Percentiles rank a stretch among this genome's conserved stretches.
Conservation (phyloP, 2,888 invertebrate genomes). For the Liopterus haemorrhoidalis region DNA sequence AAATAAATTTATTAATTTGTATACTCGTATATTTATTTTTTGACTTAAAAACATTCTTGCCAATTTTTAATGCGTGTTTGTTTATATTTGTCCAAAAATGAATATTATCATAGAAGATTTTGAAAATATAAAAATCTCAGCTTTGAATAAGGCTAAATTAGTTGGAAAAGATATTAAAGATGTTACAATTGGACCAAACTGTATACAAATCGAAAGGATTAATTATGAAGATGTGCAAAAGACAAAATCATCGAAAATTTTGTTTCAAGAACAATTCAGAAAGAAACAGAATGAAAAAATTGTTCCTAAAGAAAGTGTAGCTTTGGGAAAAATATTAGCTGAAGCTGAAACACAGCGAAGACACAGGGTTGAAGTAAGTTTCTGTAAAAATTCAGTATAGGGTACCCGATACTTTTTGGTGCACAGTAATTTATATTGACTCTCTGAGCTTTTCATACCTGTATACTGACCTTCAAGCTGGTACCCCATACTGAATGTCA, state of each 20-base stretch:
- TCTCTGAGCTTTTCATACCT: too few relatives aligned
- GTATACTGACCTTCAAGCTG: too few relatives aligned
- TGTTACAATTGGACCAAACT: conserved; percentile 51
- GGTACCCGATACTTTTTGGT: too few relatives aligned
- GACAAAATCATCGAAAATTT: conserved; percentile 13
- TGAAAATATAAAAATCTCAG: conserved; percentile 53
- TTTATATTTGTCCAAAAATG: too few relatives aligned
- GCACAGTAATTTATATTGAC: too few relatives aligned
- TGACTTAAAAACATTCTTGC: too few relatives aligned
- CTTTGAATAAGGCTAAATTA: conserved; percentile 53
- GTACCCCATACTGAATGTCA: too few relatives aligned
- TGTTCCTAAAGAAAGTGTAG: conserved; percentile 36
- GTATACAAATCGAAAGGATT: conserved; percentile 12
- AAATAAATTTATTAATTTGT: too few relatives aligned
- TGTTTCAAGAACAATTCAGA: too few relatives aligned
- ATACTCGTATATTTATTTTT: too few relatives aligned
- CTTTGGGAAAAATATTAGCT: conserved; percentile 39
- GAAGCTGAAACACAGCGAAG: conserved; percentile 40
- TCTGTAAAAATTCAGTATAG: too few relatives aligned
- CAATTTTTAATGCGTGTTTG: too few relatives aligned
- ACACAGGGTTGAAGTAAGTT: conserved; percentile 38
- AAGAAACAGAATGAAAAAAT: conserved; percentile 35
- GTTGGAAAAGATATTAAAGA: conserved; percentile 50
- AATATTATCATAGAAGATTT: conserved; percentile 42
- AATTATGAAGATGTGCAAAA: conserved; percentile 4